A percentile compares a stretch with the other conserved stretches of the same genome.
These are phyloP conservation scores for Plecturocebus donacophilus DNA, from an alignment of 2,113 vertebrate species.

Conservation along the genomic window DNA sequence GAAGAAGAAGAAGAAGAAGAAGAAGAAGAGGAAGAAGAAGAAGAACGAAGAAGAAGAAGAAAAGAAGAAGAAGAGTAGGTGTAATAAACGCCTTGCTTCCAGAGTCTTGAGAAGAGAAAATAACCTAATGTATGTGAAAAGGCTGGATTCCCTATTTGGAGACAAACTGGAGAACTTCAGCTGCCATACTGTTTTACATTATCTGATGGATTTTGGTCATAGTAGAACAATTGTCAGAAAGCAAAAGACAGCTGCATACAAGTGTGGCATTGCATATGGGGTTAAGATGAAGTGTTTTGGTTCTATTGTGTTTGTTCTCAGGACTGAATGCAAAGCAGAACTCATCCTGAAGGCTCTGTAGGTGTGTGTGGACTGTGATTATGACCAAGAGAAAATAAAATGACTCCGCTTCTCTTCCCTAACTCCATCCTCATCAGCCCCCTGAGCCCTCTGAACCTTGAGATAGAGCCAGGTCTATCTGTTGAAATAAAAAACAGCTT, in stretches of 20 bases:
- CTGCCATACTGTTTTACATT: constrained; percentile 34
- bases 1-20: too few species aligned
- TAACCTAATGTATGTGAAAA: constrained; percentile 4
- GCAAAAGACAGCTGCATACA: constrained; percentile 39
- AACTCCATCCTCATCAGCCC: background rate
- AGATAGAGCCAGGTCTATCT: background rate
- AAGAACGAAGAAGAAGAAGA: too few species aligned
- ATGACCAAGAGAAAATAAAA: background rate
- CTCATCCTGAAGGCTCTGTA: background rate
- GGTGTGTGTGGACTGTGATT: background rate
- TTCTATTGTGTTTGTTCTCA: background rate
- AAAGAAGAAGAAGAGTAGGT: too few species aligned
- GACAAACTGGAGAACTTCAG: background rate
- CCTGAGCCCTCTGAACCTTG: background rate
- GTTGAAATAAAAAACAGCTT: background rate
- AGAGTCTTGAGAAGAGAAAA: constrained; percentile 31
- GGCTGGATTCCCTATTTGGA: background rate
- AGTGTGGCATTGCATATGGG: background rate
- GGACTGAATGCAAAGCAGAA: background rate
- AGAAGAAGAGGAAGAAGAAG: too few species aligned
- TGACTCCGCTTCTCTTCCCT: background rate
- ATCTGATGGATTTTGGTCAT: constrained; percentile 29
- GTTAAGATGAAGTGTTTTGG: background rate
- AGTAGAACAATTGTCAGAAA: constrained; percentile 56
- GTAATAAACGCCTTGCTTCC: background rate